A percentile compares a stretch with the other conserved stretches of the same genome.
phyloP scores from a whole-genome alignment of 1,140 invertebrate genomes.

The Marisa cornuarietis region DNA sequence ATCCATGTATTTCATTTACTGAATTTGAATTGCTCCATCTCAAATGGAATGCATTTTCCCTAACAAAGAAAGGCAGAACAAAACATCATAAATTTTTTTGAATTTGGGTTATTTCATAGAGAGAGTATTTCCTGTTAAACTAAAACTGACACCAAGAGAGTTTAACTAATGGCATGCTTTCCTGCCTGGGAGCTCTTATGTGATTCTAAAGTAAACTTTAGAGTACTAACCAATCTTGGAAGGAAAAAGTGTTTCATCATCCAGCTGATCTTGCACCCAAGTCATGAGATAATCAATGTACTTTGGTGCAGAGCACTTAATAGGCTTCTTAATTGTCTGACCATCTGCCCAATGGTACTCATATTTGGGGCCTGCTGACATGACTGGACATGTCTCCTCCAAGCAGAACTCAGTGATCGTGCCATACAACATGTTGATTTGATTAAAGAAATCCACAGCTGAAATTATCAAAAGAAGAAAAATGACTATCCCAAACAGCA shows the following conservation, averaged over 20 bases:
- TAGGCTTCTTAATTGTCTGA: constrained; percentile 97
- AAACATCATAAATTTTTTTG: too few relatives aligned
- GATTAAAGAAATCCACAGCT: constrained; percentile 99
- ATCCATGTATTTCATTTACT: too few relatives aligned
- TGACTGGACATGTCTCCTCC: constrained; percentile 96
- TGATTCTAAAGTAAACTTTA: not conserved
- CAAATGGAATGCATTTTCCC: too few relatives aligned
- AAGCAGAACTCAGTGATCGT: constrained; percentile 99
- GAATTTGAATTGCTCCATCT: too few relatives aligned
- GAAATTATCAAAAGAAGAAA: constrained; percentile 55
- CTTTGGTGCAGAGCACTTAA: constrained; percentile 98
- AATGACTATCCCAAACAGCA: too few relatives aligned
- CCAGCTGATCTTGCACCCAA: constrained; percentile 99
- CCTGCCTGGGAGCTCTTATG: too few relatives aligned
- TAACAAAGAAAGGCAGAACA: too few relatives aligned
- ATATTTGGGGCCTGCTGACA: constrained; percentile 95
- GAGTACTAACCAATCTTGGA: constrained; percentile 90
- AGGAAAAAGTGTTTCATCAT: constrained; percentile 98
- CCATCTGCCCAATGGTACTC: constrained; percentile 99
- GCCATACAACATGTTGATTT: constrained; percentile 99
- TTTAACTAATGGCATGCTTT: not conserved
- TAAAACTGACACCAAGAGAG: not conserved
- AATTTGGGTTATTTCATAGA: not conserved
- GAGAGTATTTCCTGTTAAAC: not conserved
- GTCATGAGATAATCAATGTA: constrained; percentile 99